Percentiles rank a stretch among this genome's conserved stretches.
Evolutionary conservation across 2,888 invertebrate genomes (phyloP).

Genomic region (Sarcophaga subvicina): DNA sequence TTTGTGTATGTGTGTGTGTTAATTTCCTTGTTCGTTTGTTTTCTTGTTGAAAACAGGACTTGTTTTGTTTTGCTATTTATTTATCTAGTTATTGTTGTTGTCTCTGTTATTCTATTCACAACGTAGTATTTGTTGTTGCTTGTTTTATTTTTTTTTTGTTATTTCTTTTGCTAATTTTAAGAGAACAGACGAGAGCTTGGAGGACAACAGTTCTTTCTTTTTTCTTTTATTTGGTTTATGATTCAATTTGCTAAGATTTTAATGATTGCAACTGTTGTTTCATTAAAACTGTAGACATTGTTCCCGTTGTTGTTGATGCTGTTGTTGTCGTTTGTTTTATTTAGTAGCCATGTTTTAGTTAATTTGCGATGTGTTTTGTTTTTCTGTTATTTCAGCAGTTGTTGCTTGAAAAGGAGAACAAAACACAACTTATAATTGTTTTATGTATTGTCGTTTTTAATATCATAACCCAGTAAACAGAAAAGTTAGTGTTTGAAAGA

Average conservation of each 20-base stretch:
- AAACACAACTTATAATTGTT: too few species aligned
- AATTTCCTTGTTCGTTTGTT: background rate
- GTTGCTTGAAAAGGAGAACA: too few species aligned
- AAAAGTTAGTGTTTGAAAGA: too few species aligned
- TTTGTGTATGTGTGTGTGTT: background rate
- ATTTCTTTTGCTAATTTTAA: too few species aligned
- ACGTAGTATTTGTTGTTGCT: background rate
- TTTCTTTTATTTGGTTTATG: too few species aligned
- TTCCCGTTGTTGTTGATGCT: background rate
- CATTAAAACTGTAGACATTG: background rate
- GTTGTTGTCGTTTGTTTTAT: background rate
- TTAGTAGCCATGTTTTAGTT: background rate
- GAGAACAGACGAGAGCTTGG: too few species aligned
- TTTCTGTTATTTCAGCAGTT: too few species aligned
- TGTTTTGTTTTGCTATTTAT: conserved; percentile 23
- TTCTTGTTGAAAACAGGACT: conserved; percentile 3
- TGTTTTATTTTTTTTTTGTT: conserved; percentile 14
- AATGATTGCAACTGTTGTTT: conserved; percentile 16
- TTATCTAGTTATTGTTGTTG: conserved; percentile 13
- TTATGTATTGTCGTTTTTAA: too few species aligned
- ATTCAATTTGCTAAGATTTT: conserved; percentile 18
- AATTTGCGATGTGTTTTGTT: too few species aligned
- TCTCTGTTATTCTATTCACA: background rate
- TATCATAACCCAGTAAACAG: too few species aligned
- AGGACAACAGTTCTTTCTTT: too few species aligned